Percentiles rank a stretch among this genome's conserved stretches.
Conservation (phyloP, 2,888 invertebrate genomes). For the Ophion obscuratus region DNA sequence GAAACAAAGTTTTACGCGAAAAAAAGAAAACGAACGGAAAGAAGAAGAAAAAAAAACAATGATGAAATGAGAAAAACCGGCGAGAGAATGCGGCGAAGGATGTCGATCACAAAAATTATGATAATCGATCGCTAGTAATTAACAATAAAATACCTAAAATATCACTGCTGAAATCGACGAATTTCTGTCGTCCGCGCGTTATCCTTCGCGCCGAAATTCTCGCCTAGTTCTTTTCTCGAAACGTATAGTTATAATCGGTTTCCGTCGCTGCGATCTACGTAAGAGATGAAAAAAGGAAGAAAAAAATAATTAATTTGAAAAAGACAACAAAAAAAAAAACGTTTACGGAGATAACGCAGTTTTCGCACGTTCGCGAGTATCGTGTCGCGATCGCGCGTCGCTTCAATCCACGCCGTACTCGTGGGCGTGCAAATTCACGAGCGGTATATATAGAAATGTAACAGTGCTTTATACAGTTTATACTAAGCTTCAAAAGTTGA, state of each 20-base stretch:
- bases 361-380: slow-evolving; percentile 60
- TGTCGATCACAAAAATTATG: slow-evolving; percentile 40
- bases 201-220: slow-evolving; percentile 38
- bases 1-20: slow-evolving; percentile 65
- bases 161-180: slow-evolving; percentile 43
- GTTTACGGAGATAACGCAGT: slow-evolving; percentile 56
- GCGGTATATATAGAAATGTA: slow-evolving; percentile 71
- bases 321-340: slow-evolving; percentile 1
- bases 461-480: slow-evolving; percentile 83
- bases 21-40: not conserved
- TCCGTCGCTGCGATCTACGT: slow-evolving; percentile 65
- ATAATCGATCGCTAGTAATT: slow-evolving; percentile 47
- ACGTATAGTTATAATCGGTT: slow-evolving; percentile 56
- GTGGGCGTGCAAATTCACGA: slow-evolving; percentile 55
- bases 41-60: not conserved
- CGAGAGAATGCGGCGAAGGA: slow-evolving; percentile 63
- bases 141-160: slow-evolving; percentile 14
- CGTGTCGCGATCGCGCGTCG: slow-evolving; percentile 21
- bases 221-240: slow-evolving; percentile 35
- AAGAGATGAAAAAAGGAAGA: slow-evolving; percentile 27
- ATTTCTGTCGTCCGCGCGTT: slow-evolving; percentile 7
- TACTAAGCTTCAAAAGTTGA: slow-evolving; percentile 80
- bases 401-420: slow-evolving; percentile 38
- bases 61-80: not conserved
- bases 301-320: not conserved